Percentiles rank a stretch among this genome's conserved stretches.
Evolutionary conservation across 2,797 vertebrate species (phyloP).

Genomic region (Coilia nasus): DNA sequence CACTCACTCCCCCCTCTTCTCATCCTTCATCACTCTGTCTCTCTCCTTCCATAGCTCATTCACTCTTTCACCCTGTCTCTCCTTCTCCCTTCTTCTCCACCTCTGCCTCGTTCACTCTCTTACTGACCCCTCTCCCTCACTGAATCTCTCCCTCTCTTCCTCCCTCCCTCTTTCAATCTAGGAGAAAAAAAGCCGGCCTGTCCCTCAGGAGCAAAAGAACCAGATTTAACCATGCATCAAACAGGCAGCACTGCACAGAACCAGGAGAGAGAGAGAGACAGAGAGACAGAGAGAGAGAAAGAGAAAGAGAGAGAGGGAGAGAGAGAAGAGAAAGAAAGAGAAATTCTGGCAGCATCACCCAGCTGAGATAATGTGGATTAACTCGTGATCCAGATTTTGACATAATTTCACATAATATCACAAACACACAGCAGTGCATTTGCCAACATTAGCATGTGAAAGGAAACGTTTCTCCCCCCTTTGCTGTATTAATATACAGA

Average conservation of each 20-base stretch:
- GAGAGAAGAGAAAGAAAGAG: neutral
- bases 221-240: constrained; percentile 27
- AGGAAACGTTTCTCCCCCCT: neutral
- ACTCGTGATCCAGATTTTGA: constrained; percentile 12
- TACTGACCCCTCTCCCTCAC: too few relatives aligned
- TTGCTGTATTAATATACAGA: neutral
- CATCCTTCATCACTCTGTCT: neutral
- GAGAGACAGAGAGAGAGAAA: neutral
- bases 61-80: neutral
- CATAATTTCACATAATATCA: neutral
- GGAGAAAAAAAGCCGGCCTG: neutral
- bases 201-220: constrained; percentile 12
- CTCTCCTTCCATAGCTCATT: neutral
- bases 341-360: neutral
- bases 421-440: neutral
- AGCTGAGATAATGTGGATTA: constrained; percentile 16
- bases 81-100: too few relatives aligned
- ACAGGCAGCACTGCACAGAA: constrained; percentile 14
- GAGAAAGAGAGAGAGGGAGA: neutral
- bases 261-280: neutral
- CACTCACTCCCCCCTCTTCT: neutral
- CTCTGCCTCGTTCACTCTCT: neutral
- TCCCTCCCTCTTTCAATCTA: too few relatives aligned
- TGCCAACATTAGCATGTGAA: constrained; percentile 19
- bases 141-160: neutral